phyloP scores from a whole-genome alignment of 2,888 invertebrate species.

The Lycia hirtaria region DNA sequence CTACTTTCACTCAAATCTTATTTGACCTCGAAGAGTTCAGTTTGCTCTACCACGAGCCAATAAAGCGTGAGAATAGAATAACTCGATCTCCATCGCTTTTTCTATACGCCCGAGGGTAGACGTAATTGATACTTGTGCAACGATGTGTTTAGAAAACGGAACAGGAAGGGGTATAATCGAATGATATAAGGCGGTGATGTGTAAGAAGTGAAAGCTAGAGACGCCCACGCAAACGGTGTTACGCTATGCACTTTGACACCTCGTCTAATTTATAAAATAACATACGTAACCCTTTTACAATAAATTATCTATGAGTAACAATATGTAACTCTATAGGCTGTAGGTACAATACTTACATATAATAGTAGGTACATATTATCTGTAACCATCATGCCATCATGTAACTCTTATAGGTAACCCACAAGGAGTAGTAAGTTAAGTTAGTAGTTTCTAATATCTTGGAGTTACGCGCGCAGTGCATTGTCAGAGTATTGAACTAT shows the following conservation, averaged over 20 bases:
- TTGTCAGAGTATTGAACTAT: no score
- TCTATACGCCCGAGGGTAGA: constrained; percentile 22
- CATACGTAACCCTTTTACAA: constrained; percentile 17
- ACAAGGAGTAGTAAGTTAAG: no score
- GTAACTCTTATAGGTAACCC: no score
- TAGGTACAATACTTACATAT: no score
- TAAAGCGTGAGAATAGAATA: constrained; percentile 27
- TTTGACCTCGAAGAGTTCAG: constrained; percentile 52
- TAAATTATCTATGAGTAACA: neutral
- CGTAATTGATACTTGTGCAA: constrained; percentile 35
- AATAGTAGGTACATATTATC: no score
- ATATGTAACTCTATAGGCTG: neutral
- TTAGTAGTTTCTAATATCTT: no score
- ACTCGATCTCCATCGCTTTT: constrained; percentile 36
- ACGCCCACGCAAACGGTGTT: constrained; percentile 35
- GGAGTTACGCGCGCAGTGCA: no score
- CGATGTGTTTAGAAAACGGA: constrained; percentile 42
- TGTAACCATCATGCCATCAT: no score
- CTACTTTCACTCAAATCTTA: constrained; percentile 60
- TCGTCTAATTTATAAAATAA: constrained; percentile 26
- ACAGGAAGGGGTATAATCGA: constrained; percentile 40
- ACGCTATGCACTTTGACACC: constrained; percentile 43
- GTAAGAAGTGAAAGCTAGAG: constrained; percentile 46
- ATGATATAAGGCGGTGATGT: constrained; percentile 44
- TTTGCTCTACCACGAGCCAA: constrained; percentile 30